Percentiles rank a stretch among this genome's conserved stretches.
Evolutionary conservation across 2,888 invertebrate genomes (phyloP).

Genomic region (Cantharis rufa): DNA sequence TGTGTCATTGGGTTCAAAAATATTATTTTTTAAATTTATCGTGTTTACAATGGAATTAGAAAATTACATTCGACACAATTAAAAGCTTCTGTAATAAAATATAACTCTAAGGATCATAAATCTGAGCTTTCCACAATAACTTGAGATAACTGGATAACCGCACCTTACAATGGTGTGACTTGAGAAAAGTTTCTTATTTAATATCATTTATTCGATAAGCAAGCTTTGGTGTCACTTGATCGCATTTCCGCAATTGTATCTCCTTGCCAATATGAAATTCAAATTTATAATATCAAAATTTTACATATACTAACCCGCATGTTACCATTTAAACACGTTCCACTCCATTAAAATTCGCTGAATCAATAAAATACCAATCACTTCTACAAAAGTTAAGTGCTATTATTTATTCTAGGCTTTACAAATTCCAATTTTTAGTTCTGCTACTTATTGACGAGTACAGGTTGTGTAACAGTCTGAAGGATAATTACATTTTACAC

Average conservation of each 20-base stretch:
- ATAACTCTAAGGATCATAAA: not conserved
- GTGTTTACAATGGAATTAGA: not conserved
- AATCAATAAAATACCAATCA: not conserved
- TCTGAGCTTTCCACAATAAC: not conserved
- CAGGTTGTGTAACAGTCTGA: too few species aligned
- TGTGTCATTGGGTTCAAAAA: not conserved
- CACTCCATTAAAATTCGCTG: not conserved
- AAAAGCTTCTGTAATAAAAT: not conserved
- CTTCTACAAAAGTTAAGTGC: not conserved
- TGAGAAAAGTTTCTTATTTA: not conserved
- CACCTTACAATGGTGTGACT: not conserved
- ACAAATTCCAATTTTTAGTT: too few species aligned
- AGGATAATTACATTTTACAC: too few species aligned
- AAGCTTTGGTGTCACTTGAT: not conserved
- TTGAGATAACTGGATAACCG: not conserved
- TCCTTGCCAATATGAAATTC: not conserved
- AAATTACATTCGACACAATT: not conserved
- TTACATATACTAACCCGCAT: not conserved
- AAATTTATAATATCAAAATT: not conserved
- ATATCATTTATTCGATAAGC: not conserved
- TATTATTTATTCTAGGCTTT: not conserved
- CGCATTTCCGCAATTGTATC: not conserved
- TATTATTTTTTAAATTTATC: not conserved
- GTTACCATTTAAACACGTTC: not conserved
- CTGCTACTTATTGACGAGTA: too few species aligned